Conservation (phyloP, 2,888 invertebrate species). For the Teleiodes luculella region DNA sequence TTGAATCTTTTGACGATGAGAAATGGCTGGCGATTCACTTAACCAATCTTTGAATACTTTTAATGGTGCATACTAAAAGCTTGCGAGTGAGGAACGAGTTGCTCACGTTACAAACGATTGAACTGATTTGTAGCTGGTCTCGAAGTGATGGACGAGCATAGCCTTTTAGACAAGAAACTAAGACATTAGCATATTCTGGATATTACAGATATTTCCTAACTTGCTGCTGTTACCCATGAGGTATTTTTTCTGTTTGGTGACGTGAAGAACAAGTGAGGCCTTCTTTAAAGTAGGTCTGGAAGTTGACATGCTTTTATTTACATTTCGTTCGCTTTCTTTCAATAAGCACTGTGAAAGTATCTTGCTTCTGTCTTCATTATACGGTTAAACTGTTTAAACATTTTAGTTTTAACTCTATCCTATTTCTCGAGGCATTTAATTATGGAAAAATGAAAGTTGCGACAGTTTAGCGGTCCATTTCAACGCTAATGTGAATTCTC, state of each 20-base stretch:
- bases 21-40: neutral
- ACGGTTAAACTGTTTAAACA: too few relatives aligned
- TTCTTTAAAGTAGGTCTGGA: neutral
- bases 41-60: conserved; percentile 3
- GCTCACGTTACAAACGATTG: conserved; percentile 1
- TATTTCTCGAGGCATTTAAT: too few relatives aligned
- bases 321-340: neutral
- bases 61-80: conserved; percentile 3
- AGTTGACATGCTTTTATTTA: conserved; percentile 4
- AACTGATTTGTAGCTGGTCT: neutral
- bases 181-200: conserved; percentile 1
- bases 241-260: conserved; percentile 3
- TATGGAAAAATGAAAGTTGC: neutral
- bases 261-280: neutral
- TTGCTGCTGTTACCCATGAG: neutral
- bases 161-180: neutral
- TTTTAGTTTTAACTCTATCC: too few relatives aligned
- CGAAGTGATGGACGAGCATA: neutral
- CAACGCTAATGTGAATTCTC: neutral
- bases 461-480: neutral
- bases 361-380: neutral
- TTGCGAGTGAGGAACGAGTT: neutral
- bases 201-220: too few relatives aligned
- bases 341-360: neutral
- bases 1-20: neutral